These are phyloP conservation scores for Dicentrarchus labrax DNA, from an alignment of 2,113 vertebrate species.

Conservation along the genomic window DNA sequence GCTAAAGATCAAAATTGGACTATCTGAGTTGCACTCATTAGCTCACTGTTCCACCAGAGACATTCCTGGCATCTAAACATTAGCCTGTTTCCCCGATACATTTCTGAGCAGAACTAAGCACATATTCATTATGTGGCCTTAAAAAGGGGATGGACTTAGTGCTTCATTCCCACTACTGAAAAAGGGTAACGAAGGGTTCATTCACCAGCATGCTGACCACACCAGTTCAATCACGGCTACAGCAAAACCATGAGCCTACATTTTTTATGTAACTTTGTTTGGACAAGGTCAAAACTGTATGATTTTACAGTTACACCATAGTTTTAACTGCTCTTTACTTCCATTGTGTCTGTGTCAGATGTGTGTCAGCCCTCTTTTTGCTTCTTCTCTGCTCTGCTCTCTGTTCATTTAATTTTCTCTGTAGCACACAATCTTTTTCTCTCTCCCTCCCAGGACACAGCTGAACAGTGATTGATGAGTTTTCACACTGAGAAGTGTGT, in stretches of 20 bases:
- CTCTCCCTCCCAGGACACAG: not conserved
- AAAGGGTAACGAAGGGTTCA: not conserved
- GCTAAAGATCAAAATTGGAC: not conserved
- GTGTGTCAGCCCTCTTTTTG: not conserved
- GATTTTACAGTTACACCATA: not conserved
- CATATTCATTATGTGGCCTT: conserved; percentile 10
- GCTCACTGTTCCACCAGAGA: conserved; percentile 23
- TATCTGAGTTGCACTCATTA: conserved; percentile 10
- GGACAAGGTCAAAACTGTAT: not conserved
- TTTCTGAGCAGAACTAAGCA: not conserved
- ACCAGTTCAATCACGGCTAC: not conserved
- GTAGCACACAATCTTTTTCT: not conserved
- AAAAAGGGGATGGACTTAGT: not conserved
- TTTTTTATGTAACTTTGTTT: conserved; percentile 3
- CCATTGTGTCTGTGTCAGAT: not conserved
- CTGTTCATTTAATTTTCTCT: not conserved
- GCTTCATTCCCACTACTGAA: not conserved
- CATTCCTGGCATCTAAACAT: not conserved
- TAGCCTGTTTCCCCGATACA: not conserved
- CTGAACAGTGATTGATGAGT: conserved; percentile 61
- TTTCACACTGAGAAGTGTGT: conserved; percentile 22
- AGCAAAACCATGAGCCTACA: not conserved
- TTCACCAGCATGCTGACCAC: not conserved
- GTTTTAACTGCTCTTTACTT: not conserved
- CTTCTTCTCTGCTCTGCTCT: not conserved